Conservation (phyloP, 2,113 vertebrate species). For the Promerops cafer region DNA sequence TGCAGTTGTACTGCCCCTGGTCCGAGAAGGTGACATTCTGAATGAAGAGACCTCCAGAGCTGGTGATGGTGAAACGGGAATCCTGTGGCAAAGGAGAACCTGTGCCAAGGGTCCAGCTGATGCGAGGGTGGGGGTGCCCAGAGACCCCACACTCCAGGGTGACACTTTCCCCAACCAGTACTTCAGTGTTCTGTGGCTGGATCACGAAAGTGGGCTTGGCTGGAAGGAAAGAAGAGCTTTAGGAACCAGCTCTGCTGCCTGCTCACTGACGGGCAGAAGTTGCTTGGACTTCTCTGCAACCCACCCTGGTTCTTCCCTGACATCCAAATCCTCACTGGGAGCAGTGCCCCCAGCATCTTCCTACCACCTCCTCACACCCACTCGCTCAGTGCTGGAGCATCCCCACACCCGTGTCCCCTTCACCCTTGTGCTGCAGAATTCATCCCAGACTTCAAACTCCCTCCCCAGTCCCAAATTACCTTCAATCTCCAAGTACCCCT, state of each 20-base stretch:
- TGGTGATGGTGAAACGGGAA: slow-evolving; percentile 80
- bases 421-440: background rate
- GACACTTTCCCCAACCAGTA: slow-evolving; percentile 85
- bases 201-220: slow-evolving; percentile 89
- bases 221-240: slow-evolving; percentile 35
- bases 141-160: slow-evolving; percentile 90
- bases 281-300: background rate
- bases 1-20: slow-evolving; percentile 86
- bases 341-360: background rate
- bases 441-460: background rate
- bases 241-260: background rate
- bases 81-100: slow-evolving; percentile 77
- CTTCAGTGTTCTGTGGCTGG: slow-evolving; percentile 90
- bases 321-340: background rate
- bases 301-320: background rate
- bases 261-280: background rate
- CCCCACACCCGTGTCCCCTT: fast-evolving
- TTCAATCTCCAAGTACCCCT: background rate
- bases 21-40: slow-evolving; percentile 82
- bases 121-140: slow-evolving; percentile 81
- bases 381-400: background rate
- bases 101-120: slow-evolving; percentile 85
- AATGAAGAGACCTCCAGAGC: slow-evolving; percentile 86
- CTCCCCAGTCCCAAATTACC: background rate
- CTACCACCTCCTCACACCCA: background rate